Conservation (phyloP, 2,797 vertebrate species). For the Agapornis canus region DNA sequence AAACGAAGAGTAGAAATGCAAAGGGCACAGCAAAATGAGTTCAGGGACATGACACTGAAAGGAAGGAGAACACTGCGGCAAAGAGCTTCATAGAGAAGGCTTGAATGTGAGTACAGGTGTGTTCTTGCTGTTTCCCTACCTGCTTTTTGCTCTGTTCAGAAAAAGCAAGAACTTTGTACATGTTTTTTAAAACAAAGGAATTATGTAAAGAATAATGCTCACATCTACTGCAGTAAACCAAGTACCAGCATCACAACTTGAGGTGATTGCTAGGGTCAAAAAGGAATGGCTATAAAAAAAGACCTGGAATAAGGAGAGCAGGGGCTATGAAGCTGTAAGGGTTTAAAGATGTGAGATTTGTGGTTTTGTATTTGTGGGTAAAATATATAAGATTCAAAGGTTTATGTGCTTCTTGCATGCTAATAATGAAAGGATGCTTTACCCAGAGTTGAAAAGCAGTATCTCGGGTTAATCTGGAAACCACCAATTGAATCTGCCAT, state of each 20-base stretch:
- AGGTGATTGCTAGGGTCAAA: neutral
- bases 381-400: neutral
- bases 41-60: neutral
- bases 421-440: neutral
- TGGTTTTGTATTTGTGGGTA: neutral
- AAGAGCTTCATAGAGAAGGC: neutral
- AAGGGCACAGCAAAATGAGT: neutral
- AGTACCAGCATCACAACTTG: neutral
- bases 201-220: neutral
- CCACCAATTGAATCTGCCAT: neutral
- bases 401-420: neutral
- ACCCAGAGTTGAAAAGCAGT: neutral
- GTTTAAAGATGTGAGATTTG: neutral
- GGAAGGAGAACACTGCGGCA: neutral
- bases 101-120: neutral
- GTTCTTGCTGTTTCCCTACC: neutral
- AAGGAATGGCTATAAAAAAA: neutral
- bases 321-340: neutral
- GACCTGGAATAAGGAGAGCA: neutral
- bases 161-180: neutral
- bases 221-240: neutral
- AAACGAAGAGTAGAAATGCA: neutral
- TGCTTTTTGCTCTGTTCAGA: neutral
- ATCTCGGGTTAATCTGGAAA: neutral
- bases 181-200: neutral